A percentile compares a stretch with the other conserved stretches of the same genome.
Evolutionary conservation across 2,888 invertebrate genomes (phyloP).

Genomic region (Auanema sp.): DNA sequence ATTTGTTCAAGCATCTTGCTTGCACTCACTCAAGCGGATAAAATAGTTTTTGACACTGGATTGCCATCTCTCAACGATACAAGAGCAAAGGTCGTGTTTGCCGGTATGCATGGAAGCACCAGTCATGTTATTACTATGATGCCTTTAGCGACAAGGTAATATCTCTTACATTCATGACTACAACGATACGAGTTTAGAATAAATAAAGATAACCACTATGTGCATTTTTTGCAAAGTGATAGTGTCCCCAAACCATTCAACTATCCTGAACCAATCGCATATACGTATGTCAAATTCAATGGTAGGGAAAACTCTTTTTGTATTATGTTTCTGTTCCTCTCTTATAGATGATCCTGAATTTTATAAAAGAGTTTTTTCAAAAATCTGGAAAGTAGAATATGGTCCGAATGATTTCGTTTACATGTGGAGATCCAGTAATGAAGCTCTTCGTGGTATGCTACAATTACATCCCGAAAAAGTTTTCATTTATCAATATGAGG

Average conservation of each 20-base stretch:
- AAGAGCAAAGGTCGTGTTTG: conserved; percentile 24
- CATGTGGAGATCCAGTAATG: no score
- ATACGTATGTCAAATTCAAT: conserved; percentile 23
- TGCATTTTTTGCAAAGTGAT: conserved; percentile 34
- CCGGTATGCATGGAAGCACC: conserved; percentile 29
- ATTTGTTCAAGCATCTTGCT: background rate
- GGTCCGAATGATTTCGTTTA: no score
- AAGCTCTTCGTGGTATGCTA: no score
- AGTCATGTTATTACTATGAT: conserved; percentile 33
- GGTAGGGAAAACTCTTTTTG: conserved; percentile 3
- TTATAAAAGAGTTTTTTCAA: no score
- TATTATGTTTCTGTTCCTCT: no score
- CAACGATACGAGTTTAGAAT: conserved; percentile 16
- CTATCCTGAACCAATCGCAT: conserved; percentile 21
- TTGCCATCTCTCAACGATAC: background rate
- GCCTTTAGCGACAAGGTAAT: conserved; percentile 26
- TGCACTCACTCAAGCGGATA: no score
- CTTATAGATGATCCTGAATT: no score
- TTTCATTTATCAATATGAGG: background rate
- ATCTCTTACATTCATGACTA: background rate
- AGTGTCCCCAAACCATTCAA: conserved; percentile 22
- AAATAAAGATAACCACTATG: conserved; percentile 29
- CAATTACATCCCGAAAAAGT: no score
- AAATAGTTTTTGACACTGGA: no score
- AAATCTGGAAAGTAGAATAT: no score